phyloP scores from a whole-genome alignment of 2,113 vertebrate genomes.

The Neomonachus schauinslandi region DNA sequence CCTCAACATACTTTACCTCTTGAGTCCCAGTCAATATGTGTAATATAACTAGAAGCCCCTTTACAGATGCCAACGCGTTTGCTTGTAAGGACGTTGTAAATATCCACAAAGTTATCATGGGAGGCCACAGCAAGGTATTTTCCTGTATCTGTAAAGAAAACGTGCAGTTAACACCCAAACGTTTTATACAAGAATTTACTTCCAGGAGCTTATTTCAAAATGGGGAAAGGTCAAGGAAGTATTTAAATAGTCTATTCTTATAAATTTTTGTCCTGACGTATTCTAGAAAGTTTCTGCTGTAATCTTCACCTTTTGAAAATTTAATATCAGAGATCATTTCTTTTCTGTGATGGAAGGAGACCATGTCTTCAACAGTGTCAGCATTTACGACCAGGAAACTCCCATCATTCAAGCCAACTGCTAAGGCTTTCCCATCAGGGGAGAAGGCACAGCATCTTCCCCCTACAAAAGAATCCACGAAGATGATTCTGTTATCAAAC shows the following conservation, averaged over 20 bases:
- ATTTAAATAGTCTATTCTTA: not conserved
- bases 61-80: constrained; percentile 98
- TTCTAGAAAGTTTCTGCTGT: not conserved
- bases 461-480: constrained; percentile 83
- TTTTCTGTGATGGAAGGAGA: constrained; percentile 97
- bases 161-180: constrained; percentile 31
- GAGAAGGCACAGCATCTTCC: constrained; percentile 98
- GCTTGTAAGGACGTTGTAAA: constrained; percentile 98
- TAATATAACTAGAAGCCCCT: constrained; percentile 95
- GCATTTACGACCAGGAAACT: constrained; percentile 98
- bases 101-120: constrained; percentile 98
- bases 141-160: constrained; percentile 90
- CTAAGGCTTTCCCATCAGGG: constrained; percentile 97
- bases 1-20: constrained; percentile 88
- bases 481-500: too few relatives aligned
- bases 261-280: not conserved
- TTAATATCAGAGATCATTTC: constrained; percentile 98
- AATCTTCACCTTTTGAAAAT: constrained; percentile 93
- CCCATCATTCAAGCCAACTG: constrained; percentile 96
- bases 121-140: constrained; percentile 98
- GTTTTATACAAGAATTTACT: not conserved
- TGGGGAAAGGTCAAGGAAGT: not conserved
- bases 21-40: constrained; percentile 98
- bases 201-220: constrained; percentile 41
- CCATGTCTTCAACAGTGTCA: constrained; percentile 98